Base-by-base conservation (phyloP, 1,140 invertebrate genomes). In the Meloidogyne hapla region DNA sequence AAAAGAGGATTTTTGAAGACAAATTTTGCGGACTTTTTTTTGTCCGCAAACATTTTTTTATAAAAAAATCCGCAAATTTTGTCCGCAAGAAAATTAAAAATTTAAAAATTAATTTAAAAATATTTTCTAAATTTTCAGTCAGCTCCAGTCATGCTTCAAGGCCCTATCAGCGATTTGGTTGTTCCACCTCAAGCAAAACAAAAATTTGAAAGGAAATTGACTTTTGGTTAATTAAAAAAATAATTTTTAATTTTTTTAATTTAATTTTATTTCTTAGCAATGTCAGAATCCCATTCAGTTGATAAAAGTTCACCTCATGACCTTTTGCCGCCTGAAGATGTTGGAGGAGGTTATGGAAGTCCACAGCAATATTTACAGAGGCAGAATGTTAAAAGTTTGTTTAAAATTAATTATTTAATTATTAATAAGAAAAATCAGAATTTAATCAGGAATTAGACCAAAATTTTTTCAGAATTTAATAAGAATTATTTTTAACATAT, bases 151-250 rank as follows among this genome's bases (percentile, higher is more conserved):
- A 62, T 64, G 8, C 48, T 74, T 61, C 79, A 83, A 42, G 70
- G 65, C 13, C 62, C 81, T 33, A 75, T 76, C 15, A 72, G 69
- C 12, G 81, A 82, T 78, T 66, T 82, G 18, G 68, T 79, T 15
- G 81, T 82, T 26, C 81, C 81, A 28, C 81, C 81, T 23, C 66
- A 74, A 26, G 81, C 79, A n/a, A 42, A 83, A 21, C 81, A 82
- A 69, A 82, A 82, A 56, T 82, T 82, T 75, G 81, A 82, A 62
- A 45, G 81, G 18, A 83, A 83, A 66, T 69, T 82, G 66, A 84
- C 77, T 42, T 82, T 82, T 64, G 81, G 81, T 82, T 15, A 48
- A 42, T 69, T 67, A 62, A 66, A 12, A 40, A 18, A 65, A 12
- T 23, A 63, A 12, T 28, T 45, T 72, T 75, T 48, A 10, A 18